Evolutionary conservation across 2,797 vertebrate species (phyloP).

Genomic region (Lepus townsendii): DNA sequence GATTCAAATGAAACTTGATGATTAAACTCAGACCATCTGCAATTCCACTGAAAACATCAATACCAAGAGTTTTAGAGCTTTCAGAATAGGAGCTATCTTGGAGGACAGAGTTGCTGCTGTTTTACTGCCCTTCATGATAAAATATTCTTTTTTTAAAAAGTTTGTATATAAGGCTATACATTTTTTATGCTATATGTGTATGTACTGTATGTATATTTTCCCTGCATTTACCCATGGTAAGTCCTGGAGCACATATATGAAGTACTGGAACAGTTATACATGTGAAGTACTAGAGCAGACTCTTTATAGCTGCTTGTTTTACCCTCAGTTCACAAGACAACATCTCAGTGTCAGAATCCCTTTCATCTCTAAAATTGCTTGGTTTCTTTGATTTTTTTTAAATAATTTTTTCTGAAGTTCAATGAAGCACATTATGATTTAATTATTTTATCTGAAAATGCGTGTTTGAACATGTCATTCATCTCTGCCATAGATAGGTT

Average conservation of each 20-base stretch:
- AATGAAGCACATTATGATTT: conserved; percentile 70
- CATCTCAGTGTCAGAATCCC: background rate
- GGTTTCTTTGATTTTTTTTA: conserved; percentile 25
- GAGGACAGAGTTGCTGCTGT: background rate
- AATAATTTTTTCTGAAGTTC: conserved; percentile 74
- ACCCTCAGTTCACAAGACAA: background rate
- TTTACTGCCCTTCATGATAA: background rate
- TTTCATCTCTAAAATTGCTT: conserved; percentile 45
- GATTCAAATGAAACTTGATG: conserved; percentile 42
- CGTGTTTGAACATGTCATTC: conserved; percentile 73
- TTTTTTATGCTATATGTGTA: background rate
- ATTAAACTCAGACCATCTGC: background rate
- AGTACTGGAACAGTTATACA: too few species aligned
- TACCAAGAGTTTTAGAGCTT: background rate
- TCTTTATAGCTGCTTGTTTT: background rate
- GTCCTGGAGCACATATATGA: too few species aligned
- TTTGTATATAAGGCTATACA: background rate
- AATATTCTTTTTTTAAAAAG: background rate
- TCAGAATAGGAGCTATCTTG: background rate
- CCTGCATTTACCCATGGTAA: background rate
- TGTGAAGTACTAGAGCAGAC: background rate
- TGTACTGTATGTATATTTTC: background rate
- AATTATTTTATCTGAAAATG: conserved; percentile 81
- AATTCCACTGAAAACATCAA: background rate
- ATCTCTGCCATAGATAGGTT: conserved; percentile 64